Evolutionary conservation across 2,888 invertebrate genomes (phyloP).

Genomic region (Himalopsyche tibetana): DNA sequence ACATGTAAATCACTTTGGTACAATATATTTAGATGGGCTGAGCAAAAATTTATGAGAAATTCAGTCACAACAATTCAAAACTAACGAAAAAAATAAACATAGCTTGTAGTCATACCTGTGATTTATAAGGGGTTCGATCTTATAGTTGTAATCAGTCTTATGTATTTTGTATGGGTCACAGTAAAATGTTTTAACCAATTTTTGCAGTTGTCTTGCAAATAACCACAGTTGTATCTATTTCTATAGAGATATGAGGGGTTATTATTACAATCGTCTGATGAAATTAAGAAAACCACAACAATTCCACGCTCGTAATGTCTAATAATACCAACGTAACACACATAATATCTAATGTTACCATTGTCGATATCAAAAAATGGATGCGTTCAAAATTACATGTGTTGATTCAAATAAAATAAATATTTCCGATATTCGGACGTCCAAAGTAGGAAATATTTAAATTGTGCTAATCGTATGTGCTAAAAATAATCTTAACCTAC

Average conservation of each 20-base stretch:
- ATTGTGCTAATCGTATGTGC: no score
- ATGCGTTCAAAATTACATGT: no score
- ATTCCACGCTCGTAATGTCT: constrained; percentile 20
- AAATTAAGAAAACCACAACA: neutral
- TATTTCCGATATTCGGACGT: no score
- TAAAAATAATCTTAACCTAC: no score
- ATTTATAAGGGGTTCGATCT: constrained; percentile 14
- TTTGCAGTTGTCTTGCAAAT: neutral
- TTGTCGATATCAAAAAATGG: neutral
- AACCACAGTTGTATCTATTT: neutral
- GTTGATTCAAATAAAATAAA: no score
- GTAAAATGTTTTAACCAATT: neutral
- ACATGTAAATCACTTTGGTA: no score
- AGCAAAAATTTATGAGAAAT: neutral
- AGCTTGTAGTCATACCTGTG: neutral
- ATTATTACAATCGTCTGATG: neutral
- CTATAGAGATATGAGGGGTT: neutral
- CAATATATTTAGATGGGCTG: neutral
- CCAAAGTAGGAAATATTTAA: no score
- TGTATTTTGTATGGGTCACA: neutral
- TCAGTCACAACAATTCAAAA: constrained; percentile 8
- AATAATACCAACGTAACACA: neutral
- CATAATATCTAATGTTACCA: neutral
- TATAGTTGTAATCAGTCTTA: constrained; percentile 17
- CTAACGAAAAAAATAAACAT: constrained; percentile 16